Conservation (phyloP, 2,113 vertebrate genomes). For the Himantopus leucocephalus region DNA sequence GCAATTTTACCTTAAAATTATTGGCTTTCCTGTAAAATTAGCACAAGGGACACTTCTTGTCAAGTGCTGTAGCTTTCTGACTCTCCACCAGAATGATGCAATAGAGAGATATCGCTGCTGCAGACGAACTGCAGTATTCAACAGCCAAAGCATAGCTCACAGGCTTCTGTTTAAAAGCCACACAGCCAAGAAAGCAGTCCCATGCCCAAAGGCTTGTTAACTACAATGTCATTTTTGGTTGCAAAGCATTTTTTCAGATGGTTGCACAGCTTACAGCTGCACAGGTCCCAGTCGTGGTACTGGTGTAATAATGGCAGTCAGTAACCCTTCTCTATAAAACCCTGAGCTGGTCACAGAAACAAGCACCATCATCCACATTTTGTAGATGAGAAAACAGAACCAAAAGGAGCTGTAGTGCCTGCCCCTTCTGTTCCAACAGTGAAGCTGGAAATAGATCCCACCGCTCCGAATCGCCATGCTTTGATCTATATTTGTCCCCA, state of each 20-base stretch:
- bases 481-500: not conserved
- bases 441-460: not conserved
- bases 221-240: not conserved
- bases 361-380: not conserved
- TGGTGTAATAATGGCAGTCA: not conserved
- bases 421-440: not conserved
- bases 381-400: not conserved
- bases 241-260: not conserved
- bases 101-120: not conserved
- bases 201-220: not conserved
- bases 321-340: not conserved
- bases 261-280: not conserved
- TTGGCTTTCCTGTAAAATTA: not conserved
- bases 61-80: not conserved
- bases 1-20: not conserved
- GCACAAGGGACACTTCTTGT: not conserved
- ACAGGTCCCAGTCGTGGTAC: not conserved
- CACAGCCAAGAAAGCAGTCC: not conserved
- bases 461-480: not conserved
- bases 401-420: not conserved
- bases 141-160: not conserved
- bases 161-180: not conserved
- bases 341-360: not conserved
- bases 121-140: not conserved
- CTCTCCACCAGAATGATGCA: not conserved